Percentiles rank a stretch among this genome's conserved stretches.
phyloP scores from a whole-genome alignment of 2,888 invertebrate genomes.

The Noctua comes region DNA sequence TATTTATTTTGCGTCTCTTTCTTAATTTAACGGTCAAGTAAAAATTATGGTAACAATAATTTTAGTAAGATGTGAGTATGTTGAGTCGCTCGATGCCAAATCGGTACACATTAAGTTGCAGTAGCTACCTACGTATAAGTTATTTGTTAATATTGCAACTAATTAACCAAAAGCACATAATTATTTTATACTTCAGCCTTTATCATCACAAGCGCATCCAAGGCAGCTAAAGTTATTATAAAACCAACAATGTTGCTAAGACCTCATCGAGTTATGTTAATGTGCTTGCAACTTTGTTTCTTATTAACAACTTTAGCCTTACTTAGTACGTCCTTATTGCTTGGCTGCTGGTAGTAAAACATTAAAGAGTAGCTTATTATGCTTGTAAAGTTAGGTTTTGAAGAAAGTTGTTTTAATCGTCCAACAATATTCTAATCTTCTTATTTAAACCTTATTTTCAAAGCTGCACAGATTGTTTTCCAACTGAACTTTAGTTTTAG shows the following conservation, averaged over 20 bases:
- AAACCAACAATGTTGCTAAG: slow-evolving; percentile 25
- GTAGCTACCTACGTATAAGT: not conserved
- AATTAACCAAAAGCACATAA: slow-evolving; percentile 7
- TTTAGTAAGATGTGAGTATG: too few relatives aligned
- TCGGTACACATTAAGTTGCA: not conserved
- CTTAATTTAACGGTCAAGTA: too few relatives aligned
- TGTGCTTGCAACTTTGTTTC: slow-evolving; percentile 33
- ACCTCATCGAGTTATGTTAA: slow-evolving; percentile 35
- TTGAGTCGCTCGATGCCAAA: too few relatives aligned
- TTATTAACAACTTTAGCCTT: slow-evolving; percentile 6
- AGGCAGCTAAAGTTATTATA: not conserved
- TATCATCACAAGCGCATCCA: not conserved
- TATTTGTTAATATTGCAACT: not conserved
- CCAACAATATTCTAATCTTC: not conserved
- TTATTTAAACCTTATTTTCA: too few relatives aligned
- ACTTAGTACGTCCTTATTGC: slow-evolving; percentile 11
- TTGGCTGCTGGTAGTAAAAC: slow-evolving; percentile 1
- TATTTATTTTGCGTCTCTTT: not conserved
- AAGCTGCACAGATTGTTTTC: not conserved
- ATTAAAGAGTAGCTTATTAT: slow-evolving; percentile 8
- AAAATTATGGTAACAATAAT: too few relatives aligned
- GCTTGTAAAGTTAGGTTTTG: not conserved
- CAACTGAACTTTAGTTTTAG: not conserved
- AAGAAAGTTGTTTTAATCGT: not conserved
- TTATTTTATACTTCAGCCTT: not conserved